Evolutionary conservation across 2,113 vertebrate species (phyloP).

Genomic region (Herpailurus yagouaroundi): DNA sequence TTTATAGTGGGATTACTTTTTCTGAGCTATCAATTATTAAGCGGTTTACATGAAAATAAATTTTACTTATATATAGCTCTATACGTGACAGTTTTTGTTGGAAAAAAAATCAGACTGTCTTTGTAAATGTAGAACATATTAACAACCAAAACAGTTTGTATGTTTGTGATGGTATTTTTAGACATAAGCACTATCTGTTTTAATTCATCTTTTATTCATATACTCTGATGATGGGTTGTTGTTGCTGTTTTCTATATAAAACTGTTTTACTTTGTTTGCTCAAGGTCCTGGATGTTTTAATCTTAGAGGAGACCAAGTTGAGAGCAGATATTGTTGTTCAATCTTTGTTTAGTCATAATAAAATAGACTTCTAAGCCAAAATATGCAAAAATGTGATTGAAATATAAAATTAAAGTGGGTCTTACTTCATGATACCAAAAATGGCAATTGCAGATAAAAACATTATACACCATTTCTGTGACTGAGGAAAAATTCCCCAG

Average conservation of each 20-base stretch:
- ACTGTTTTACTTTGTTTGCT: neutral
- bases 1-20: neutral
- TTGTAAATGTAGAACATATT: neutral
- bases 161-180: neutral
- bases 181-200: neutral
- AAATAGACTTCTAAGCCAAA: neutral
- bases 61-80: neutral
- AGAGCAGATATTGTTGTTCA: neutral
- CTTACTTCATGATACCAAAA: neutral
- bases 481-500: neutral
- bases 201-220: neutral
- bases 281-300: neutral
- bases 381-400: neutral
- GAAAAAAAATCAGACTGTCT: neutral
- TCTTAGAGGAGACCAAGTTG: neutral
- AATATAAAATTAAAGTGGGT: neutral
- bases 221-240: neutral
- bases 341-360: slow-evolving; percentile 2
- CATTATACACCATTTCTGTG: neutral
- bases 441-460: neutral
- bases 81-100: neutral
- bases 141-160: neutral
- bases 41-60: neutral
- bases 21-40: neutral
- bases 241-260: neutral